These are phyloP conservation scores for Eupithecia abbreviata DNA, from an alignment of 2,888 invertebrate genomes.

Conservation along the genomic window DNA sequence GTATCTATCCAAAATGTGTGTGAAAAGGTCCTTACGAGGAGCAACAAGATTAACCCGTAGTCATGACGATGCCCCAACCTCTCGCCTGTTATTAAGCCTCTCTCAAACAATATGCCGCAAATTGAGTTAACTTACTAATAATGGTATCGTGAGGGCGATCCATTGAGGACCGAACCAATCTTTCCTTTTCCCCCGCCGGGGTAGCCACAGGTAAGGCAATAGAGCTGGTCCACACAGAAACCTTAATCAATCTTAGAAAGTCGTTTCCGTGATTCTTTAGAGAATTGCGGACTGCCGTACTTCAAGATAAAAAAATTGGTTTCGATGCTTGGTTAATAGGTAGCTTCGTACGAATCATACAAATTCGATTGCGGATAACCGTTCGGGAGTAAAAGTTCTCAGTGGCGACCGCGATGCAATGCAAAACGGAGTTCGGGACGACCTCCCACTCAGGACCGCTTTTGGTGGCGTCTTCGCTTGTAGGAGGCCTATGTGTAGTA, in stretches of 20 bases:
- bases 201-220: constrained; percentile 20
- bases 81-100: constrained; percentile 81
- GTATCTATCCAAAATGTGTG: not conserved
- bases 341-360: not conserved
- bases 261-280: not conserved
- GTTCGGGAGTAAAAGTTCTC: too few relatives aligned
- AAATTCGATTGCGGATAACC: too few relatives aligned
- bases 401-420: too few relatives aligned
- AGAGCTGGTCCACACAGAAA: constrained; percentile 13
- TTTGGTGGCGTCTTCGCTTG: too few relatives aligned
- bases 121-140: constrained; percentile 84
- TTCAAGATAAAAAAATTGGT: not conserved
- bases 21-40: constrained; percentile 5
- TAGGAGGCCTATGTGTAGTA: too few relatives aligned
- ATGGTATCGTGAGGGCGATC: constrained; percentile 77
- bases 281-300: not conserved
- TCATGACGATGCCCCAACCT: constrained; percentile 73
- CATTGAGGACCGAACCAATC: constrained; percentile 74
- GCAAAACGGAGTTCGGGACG: too few relatives aligned
- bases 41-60: constrained; percentile 67
- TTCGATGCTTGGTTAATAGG: not conserved
- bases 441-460: too few relatives aligned
- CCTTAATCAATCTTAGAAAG: not conserved
- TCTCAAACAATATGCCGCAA: constrained; percentile 83
- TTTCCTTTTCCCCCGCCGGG: constrained; percentile 62